Evolutionary conservation across 1,140 invertebrate species (phyloP).

Genomic region (Arion vulgaris): DNA sequence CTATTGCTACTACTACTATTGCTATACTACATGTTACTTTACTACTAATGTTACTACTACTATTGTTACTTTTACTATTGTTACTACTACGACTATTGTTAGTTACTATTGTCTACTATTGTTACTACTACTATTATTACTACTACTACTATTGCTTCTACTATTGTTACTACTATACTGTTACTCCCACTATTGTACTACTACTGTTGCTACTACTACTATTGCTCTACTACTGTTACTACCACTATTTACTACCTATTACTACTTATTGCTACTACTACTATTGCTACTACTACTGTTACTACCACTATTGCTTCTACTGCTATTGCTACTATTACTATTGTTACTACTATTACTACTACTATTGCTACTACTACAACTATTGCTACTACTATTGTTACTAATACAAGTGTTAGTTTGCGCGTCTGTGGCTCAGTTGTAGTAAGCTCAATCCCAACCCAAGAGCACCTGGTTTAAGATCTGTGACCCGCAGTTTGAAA

Average conservation of each 20-base stretch:
- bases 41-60: conserved; percentile 6
- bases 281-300: not conserved
- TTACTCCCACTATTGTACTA: too few relatives aligned
- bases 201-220: too few relatives aligned
- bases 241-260: too few relatives aligned
- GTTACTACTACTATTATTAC: conserved; percentile 17
- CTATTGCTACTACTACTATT: not conserved
- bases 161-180: not conserved
- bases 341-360: not conserved
- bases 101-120: too few relatives aligned
- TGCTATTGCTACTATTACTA: not conserved
- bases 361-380: not conserved
- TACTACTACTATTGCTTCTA: not conserved
- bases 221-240: too few relatives aligned
- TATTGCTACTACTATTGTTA: too few relatives aligned
- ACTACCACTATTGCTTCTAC: not conserved
- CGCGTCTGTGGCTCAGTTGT: too few relatives aligned
- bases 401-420: too few relatives aligned
- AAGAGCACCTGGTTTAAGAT: too few relatives aligned
- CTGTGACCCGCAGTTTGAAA: too few relatives aligned
- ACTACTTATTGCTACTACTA: not conserved
- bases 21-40: not conserved
- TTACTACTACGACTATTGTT: not conserved
- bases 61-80: not conserved
- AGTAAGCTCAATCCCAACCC: too few relatives aligned